Evolutionary conservation across 2,888 invertebrate species (phyloP).

Genomic region (Flexamia atlantica): DNA sequence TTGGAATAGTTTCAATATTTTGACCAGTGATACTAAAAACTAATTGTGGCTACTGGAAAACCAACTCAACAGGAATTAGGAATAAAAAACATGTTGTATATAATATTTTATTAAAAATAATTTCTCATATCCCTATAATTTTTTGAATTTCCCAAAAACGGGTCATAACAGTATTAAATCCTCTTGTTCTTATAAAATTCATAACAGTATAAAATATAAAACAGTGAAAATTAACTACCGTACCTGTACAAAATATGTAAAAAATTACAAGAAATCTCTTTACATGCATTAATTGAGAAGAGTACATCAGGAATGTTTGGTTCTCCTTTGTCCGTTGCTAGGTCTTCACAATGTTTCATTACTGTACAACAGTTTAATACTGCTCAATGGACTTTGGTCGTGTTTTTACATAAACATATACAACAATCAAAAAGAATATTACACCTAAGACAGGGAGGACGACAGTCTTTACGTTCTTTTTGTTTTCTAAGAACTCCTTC

Average conservation of each 20-base stretch:
- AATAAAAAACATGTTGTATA: no score
- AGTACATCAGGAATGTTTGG: slow-evolving; percentile 3
- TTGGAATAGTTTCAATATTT: no score
- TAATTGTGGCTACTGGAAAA: no score
- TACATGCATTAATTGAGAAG: background rate
- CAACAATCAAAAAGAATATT: slow-evolving; percentile 83
- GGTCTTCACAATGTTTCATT: background rate
- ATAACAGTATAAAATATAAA: slow-evolving; percentile 37
- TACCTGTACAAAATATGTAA: slow-evolving; percentile 42
- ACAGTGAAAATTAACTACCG: slow-evolving; percentile 16
- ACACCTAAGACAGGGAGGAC: slow-evolving; percentile 86
- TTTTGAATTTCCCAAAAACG: slow-evolving; percentile 13
- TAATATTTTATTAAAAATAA: no score
- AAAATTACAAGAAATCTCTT: slow-evolving; percentile 10
- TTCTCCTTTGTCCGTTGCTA: background rate
- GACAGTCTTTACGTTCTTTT: slow-evolving; percentile 87
- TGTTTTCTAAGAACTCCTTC: slow-evolving; percentile 88
- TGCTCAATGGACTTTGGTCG: slow-evolving; percentile 76
- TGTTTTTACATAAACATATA: slow-evolving; percentile 89
- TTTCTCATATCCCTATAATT: no score
- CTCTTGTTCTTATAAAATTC: background rate
- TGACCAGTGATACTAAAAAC: no score
- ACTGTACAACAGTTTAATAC: slow-evolving; percentile 63
- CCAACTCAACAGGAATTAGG: no score
- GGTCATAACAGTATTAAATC: slow-evolving; percentile 28